Evolutionary conservation across 2,797 vertebrate species (phyloP).

Genomic region (Argyrosomus regius): DNA sequence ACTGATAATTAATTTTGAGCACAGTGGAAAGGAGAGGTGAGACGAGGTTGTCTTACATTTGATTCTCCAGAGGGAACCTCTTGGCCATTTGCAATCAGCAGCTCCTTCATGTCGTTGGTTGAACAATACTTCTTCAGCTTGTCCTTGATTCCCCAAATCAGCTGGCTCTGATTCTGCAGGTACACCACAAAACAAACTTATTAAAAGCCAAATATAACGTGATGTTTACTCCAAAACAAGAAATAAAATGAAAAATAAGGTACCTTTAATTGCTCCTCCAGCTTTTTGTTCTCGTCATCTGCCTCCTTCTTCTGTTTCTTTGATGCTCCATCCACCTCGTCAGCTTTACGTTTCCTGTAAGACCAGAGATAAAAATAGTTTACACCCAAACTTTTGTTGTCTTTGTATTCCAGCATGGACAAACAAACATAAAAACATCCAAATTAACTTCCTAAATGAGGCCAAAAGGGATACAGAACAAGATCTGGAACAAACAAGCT

Average conservation of each 20-base stretch:
- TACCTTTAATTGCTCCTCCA: conserved; percentile 94
- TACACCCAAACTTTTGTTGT: conserved; percentile 18
- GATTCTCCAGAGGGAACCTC: conserved; percentile 96
- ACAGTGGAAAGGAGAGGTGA: neutral
- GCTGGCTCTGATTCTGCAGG: conserved; percentile 92
- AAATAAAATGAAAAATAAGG: neutral
- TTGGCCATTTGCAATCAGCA: conserved; percentile 95
- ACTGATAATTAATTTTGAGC: neutral
- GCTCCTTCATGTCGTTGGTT: conserved; percentile 94
- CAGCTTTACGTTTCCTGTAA: conserved; percentile 92
- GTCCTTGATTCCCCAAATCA: conserved; percentile 97
- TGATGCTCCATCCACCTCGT: conserved; percentile 83
- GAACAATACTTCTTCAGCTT: conserved; percentile 94
- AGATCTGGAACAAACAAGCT: conserved; percentile 48
- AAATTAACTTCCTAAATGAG: conserved; percentile 58
- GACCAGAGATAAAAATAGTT: conserved; percentile 31
- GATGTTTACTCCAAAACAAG: neutral
- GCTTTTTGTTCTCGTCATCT: conserved; percentile 88
- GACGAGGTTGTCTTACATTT: conserved; percentile 85
- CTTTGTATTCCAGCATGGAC: neutral
- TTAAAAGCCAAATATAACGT: neutral
- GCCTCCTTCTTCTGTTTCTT: conserved; percentile 95
- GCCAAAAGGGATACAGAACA: conserved; percentile 36
- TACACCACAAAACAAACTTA: neutral
- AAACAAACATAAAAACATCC: conserved; percentile 18